phyloP scores from a whole-genome alignment of 2,888 invertebrate species.

The Drosophila maculinotata region DNA sequence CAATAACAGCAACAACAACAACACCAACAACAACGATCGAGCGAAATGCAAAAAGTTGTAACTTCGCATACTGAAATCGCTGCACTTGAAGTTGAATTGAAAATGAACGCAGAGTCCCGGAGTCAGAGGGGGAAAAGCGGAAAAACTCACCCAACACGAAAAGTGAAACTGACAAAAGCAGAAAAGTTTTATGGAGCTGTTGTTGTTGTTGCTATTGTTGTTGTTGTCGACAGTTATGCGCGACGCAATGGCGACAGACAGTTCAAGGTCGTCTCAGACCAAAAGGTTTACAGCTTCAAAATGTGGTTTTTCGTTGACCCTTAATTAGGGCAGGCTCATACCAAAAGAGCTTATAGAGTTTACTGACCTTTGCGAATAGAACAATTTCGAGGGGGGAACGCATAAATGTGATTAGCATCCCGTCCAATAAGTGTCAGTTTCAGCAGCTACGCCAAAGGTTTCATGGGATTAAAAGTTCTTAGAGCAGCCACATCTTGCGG shows the following conservation, averaged over 20 bases:
- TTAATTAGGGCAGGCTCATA: slow-evolving; percentile 35
- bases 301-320: slow-evolving; percentile 3
- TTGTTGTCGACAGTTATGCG: slow-evolving; percentile 45
- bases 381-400: background rate
- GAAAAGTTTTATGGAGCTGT: slow-evolving; percentile 49
- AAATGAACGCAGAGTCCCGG: slow-evolving; percentile 15
- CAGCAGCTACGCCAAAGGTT: slow-evolving; percentile 27
- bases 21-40: slow-evolving; percentile 24
- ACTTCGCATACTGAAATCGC: slow-evolving; percentile 16
- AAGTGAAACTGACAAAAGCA: slow-evolving; percentile 70
- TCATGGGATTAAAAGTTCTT: slow-evolving; percentile 43
- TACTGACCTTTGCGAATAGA: slow-evolving; percentile 22
- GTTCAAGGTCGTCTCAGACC: slow-evolving; percentile 62
- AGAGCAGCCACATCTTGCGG: slow-evolving; percentile 29
- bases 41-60: slow-evolving; percentile 6
- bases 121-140: slow-evolving; percentile 6
- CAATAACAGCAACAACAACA: background rate
- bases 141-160: slow-evolving; percentile 37
- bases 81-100: slow-evolving; percentile 55
- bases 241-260: slow-evolving; percentile 64
- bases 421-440: slow-evolving; percentile 40
- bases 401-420: slow-evolving; percentile 48
- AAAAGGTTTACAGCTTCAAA: slow-evolving; percentile 14
- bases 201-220: slow-evolving; percentile 22
- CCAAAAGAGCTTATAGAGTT: slow-evolving; percentile 8